Evolutionary conservation across 2,797 vertebrate genomes (phyloP), one percentile per base, ranked within the genome.

Genomic region (Sebastolobus altivelis): DNA sequence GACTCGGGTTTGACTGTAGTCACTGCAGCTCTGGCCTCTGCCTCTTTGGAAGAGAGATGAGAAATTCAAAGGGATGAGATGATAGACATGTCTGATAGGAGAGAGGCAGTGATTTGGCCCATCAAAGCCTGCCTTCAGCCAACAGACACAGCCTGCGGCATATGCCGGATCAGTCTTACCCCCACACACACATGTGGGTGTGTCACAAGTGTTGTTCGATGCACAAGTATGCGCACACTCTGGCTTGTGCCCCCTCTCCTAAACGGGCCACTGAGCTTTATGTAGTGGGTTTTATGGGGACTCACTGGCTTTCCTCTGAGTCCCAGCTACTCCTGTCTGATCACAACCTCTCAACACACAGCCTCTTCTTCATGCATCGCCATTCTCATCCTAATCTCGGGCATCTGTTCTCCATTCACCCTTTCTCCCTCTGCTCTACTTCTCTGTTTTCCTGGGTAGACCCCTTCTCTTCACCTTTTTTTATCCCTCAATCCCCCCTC

Each of bases 91-190:
- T 86, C 68, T 92, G 90, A 86, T 87, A 76, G 89, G 93, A 90
- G 90, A 89, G 87, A 93, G 87, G 87, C 86, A 83, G 88, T 88
- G 88, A 90, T 95, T 93, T 90, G 89, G 84, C 81, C 92, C 91
- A 91, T 94, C 90, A 92, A 92, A 94, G 92, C 70, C 82, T 80
- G 85, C 76, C 88, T 87, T 89, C 90, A 87, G 91, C 90, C 90
- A 91, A 92, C 90, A 94, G 92, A 93, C 91, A 92, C 86, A 88
- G 93, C 91, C 92, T 87, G 89, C 72, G 89, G 91, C 89, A 75
- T 78, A 89, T 81, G 75, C 78, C 72, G 72, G 87, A 93, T 92
- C 90, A 82, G 80, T 68, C 89, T 73, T 65, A 62, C 79, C 54
- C 70, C 37, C 52, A n/a, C 59, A 43, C 52, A 46, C 67, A 29